Percentiles rank a stretch among this genome's conserved stretches.
Evolutionary conservation across 2,797 vertebrate species (phyloP).

Genomic region (Discoglossus pictus): DNA sequence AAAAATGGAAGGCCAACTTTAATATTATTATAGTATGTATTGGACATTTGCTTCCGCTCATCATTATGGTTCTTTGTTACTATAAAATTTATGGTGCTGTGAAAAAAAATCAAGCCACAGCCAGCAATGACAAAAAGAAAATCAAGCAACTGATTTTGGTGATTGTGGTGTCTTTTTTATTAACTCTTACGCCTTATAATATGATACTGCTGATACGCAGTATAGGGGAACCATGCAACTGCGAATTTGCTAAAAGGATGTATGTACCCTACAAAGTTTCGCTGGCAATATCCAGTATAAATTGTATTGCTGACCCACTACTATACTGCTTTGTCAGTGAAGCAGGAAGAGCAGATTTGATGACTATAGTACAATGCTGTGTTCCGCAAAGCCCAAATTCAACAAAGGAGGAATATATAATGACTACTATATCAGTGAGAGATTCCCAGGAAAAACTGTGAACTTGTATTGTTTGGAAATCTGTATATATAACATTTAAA

Average conservation of each 20-base stretch:
- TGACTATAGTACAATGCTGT: constrained; percentile 60
- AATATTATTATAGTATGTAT: constrained; percentile 70
- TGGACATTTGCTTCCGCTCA: constrained; percentile 75
- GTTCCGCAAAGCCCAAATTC: neutral
- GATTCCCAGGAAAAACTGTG: neutral
- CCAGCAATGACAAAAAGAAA: constrained; percentile 71
- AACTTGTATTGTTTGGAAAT: no score
- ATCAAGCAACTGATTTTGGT: constrained; percentile 73
- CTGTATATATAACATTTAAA: no score
- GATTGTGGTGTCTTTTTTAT: constrained; percentile 74
- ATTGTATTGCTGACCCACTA: constrained; percentile 83
- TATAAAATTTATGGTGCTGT: constrained; percentile 74
- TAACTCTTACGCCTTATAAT: constrained; percentile 85
- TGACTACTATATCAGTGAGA: neutral
- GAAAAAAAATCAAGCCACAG: constrained; percentile 76
- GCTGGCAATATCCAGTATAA: constrained; percentile 75
- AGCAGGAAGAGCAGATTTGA: constrained; percentile 68
- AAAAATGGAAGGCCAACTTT: constrained; percentile 56
- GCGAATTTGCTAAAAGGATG: constrained; percentile 31
- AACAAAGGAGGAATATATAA: neutral
- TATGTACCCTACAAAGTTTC: constrained; percentile 75
- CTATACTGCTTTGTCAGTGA: constrained; percentile 88
- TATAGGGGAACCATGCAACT: constrained; percentile 55
- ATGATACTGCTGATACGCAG: constrained; percentile 73
- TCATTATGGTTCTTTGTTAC: constrained; percentile 75